Base-by-base conservation (phyloP, 2,888 invertebrate species). In the Lacanobia oleracea region DNA sequence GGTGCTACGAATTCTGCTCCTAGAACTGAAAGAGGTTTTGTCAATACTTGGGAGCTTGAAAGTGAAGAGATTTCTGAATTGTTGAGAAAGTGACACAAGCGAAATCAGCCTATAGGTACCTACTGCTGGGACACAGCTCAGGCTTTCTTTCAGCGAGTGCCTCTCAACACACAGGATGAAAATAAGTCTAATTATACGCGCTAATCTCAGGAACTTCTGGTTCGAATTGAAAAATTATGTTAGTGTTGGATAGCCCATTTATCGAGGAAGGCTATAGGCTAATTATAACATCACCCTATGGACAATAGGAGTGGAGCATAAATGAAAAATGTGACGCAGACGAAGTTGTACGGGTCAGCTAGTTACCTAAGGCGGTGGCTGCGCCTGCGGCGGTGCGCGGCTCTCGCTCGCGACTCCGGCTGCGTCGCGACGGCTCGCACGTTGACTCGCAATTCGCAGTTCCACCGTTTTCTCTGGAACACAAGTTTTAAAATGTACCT, bases 311-410 rank as follows among this genome's bases (percentile, higher is more conserved):
- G 6, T 6, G 33, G 33, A 6, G 33, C 33, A 33, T 33, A 5
- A 4, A 33, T 5, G 4, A 6, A 33, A 33, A 33, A 33, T 33
- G 33, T 33, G 33, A 33, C 5, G 3, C 33, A 33, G 33, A 33
- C 33, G 33, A 33, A 33, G 33, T 33, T 33, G 5, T 6, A 33
- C 33, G 33, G 33, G 6, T 33, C 33, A 33, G 33, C 6, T 33
- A 33, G 33, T 33, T 93, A 88, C 97, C 97, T 88, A 97, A 93
- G 43, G 97, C 96, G 59, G 97, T 94, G 82, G 97, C 96, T 61
- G 95, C 95, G 68, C 95, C 95, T 75, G 96, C 90, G 54, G 97
- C 96, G 21, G 97, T 82, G 91, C 91, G 96, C 23, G 91, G 92
- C 72, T 95, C 95, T n/a, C 92, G 90, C 12, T 94, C 94, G 76